Evolutionary conservation across 2,888 invertebrate genomes (phyloP).

Genomic region (Metellina segmentata): DNA sequence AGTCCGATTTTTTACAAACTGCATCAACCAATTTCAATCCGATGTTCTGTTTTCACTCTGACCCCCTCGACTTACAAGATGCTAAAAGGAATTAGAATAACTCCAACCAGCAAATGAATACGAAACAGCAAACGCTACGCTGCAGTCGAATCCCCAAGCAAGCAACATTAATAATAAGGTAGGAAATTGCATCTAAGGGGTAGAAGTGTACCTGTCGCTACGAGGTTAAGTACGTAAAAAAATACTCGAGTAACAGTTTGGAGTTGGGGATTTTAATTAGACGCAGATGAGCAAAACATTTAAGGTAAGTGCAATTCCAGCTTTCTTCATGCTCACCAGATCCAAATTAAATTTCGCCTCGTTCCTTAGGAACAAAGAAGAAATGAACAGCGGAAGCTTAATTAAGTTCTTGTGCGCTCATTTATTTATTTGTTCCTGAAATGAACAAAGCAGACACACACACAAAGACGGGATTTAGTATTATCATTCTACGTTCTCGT

Average conservation of each 20-base stretch:
- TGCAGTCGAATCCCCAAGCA: too few relatives aligned
- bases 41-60: too few relatives aligned
- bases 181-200: too few relatives aligned
- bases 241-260: background rate
- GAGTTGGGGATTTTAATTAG: background rate
- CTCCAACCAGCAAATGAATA: too few relatives aligned
- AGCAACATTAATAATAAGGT: too few relatives aligned
- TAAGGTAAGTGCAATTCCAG: slow-evolving; percentile 36
- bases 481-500: background rate
- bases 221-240: too few relatives aligned
- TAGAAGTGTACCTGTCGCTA: too few relatives aligned
- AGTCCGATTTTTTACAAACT: too few relatives aligned
- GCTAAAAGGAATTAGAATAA: too few relatives aligned
- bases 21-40: too few relatives aligned
- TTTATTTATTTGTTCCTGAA: slow-evolving; percentile 6
- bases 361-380: background rate
- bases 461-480: background rate
- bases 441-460: background rate
- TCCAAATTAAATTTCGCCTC: slow-evolving; percentile 13
- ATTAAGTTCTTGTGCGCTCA: background rate
- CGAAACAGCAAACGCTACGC: too few relatives aligned
- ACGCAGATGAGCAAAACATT: slow-evolving; percentile 10
- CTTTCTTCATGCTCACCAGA: background rate
- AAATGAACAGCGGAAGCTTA: background rate
- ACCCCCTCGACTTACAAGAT: too few relatives aligned